Percentiles rank a stretch among this genome's conserved stretches.
These are phyloP conservation scores for Ips typographus DNA, from an alignment of 1,140 invertebrate genomes.

Conservation along the genomic window DNA sequence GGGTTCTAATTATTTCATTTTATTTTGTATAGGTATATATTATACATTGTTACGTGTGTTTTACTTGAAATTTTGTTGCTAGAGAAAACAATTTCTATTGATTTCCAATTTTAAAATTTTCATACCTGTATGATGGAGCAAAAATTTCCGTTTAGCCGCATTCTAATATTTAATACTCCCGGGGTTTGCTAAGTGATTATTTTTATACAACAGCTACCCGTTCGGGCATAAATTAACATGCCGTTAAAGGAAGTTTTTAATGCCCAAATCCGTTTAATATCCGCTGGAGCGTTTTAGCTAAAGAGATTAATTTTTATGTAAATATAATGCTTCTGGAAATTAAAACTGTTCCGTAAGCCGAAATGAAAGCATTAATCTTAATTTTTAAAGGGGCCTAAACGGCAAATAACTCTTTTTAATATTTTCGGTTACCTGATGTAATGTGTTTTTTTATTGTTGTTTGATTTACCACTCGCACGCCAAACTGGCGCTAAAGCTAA, in stretches of 20 bases:
- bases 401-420: slow-evolving; percentile 11
- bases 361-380: slow-evolving; percentile 6
- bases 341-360: slow-evolving; percentile 1
- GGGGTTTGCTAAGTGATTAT: no score
- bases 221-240: neutral
- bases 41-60: no score
- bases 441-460: neutral
- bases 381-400: slow-evolving; percentile 4
- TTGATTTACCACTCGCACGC: neutral
- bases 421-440: neutral
- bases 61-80: no score
- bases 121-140: no score
- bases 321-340: slow-evolving; percentile 7
- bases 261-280: slow-evolving; percentile 1
- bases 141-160: no score
- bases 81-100: no score
- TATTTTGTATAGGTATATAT: no score
- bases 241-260: slow-evolving; percentile 8
- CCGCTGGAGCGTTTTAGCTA: slow-evolving; percentile 3
- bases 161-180: no score
- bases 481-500: neutral
- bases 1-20: no score
- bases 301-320: slow-evolving; percentile 12
- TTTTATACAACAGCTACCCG: neutral
- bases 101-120: no score